phyloP scores from a whole-genome alignment of 2,113 vertebrate species.

The Butastur rufipennis region DNA sequence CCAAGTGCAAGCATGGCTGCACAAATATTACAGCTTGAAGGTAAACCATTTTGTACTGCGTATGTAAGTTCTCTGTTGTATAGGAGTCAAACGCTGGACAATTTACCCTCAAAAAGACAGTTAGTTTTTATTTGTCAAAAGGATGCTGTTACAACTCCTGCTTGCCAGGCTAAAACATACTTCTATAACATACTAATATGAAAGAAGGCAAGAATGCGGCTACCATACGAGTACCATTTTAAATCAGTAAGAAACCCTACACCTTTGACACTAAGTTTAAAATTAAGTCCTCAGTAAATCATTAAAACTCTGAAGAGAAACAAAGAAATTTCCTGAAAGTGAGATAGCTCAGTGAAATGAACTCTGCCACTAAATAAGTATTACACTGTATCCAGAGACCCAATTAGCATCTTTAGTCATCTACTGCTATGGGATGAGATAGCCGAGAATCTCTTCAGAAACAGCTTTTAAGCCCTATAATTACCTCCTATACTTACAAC shows the following conservation, averaged over 20 bases:
- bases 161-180: background rate
- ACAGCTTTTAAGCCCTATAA: constrained; percentile 59
- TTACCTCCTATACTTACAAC: constrained; percentile 55
- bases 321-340: constrained; percentile 8
- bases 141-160: background rate
- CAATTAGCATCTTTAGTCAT: constrained; percentile 59
- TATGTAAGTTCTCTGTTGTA: accelerated
- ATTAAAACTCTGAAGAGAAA: background rate
- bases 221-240: background rate
- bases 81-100: background rate
- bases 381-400: constrained; percentile 34
- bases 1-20: background rate
- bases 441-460: constrained; percentile 62
- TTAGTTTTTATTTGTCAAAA: background rate
- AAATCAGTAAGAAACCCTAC: background rate
- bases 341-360: constrained; percentile 18
- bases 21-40: background rate
- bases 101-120: background rate
- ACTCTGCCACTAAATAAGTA: constrained; percentile 38
- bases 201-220: background rate
- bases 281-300: background rate
- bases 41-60: background rate
- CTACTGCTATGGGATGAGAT: constrained; percentile 31
- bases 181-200: background rate
- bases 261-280: background rate